Evolutionary conservation across 1,140 invertebrate species (phyloP).

Genomic region (Tribolium madens): DNA sequence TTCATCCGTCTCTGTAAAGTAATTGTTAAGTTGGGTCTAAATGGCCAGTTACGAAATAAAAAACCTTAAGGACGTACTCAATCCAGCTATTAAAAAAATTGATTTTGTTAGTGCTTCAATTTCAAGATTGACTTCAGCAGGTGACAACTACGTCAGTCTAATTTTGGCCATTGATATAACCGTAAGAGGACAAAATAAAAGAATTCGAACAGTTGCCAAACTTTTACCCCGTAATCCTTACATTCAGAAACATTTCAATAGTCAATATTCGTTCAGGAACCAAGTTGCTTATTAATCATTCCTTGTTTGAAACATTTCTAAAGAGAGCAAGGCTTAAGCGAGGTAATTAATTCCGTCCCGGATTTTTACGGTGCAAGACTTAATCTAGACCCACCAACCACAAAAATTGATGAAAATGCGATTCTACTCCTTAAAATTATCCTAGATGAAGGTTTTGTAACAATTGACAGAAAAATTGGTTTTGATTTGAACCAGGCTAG

Average conservation of each 20-base stretch:
- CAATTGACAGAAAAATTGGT: neutral
- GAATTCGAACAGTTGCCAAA: conserved; percentile 66
- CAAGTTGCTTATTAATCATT: conserved; percentile 60
- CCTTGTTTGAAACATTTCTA: conserved; percentile 57
- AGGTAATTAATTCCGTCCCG: conserved; percentile 50
- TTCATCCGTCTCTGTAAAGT: too few species aligned
- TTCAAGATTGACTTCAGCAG: conserved; percentile 66
- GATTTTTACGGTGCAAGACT: conserved; percentile 57
- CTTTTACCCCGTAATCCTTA: conserved; percentile 64
- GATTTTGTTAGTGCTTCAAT: neutral
- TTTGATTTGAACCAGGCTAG: neutral
- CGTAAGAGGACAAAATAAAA: conserved; percentile 28
- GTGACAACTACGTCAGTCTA: conserved; percentile 73
- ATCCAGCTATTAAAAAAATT: neutral
- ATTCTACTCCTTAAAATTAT: conserved; percentile 66
- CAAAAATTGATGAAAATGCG: conserved; percentile 58
- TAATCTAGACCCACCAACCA: conserved; percentile 52
- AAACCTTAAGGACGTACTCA: neutral
- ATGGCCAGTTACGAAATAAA: conserved; percentile 15
- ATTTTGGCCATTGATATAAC: conserved; percentile 65
- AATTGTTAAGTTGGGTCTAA: neutral
- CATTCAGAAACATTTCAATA: conserved; percentile 64
- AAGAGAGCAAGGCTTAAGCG: conserved; percentile 48
- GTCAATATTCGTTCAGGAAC: conserved; percentile 65
- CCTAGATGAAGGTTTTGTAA: conserved; percentile 54